Conservation (phyloP, 1,140 invertebrate species). For the Caenorhabditis inopinata region DNA sequence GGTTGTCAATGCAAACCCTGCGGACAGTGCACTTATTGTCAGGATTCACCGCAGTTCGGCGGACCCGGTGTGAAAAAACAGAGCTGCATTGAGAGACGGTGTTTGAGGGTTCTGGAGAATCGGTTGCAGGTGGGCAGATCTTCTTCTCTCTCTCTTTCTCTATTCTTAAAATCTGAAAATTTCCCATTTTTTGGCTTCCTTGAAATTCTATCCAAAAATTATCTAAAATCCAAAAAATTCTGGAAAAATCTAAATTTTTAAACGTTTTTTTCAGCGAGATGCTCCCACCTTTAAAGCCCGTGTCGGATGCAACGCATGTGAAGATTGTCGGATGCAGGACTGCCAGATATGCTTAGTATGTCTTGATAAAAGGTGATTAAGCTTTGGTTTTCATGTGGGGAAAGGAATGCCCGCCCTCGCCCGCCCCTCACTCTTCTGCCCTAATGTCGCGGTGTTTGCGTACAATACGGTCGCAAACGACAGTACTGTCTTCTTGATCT, state of each 20-base stretch:
- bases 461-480: too few relatives aligned
- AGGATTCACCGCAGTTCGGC: slow-evolving; percentile 63
- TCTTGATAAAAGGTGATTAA: slow-evolving; percentile 59
- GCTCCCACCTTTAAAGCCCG: slow-evolving; percentile 65
- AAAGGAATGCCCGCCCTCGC: too few relatives aligned
- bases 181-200: too few relatives aligned
- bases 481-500: too few relatives aligned
- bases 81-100: slow-evolving; percentile 63
- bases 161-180: too few relatives aligned
- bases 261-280: slow-evolving; percentile 55
- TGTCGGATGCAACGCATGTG: slow-evolving; percentile 61
- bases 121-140: slow-evolving; percentile 57
- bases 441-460: too few relatives aligned
- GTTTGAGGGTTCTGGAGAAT: slow-evolving; percentile 63
- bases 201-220: too few relatives aligned
- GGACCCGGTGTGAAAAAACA: slow-evolving; percentile 66
- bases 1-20: slow-evolving; percentile 59
- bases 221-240: too few relatives aligned
- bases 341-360: slow-evolving; percentile 64
- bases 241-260: background rate
- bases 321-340: slow-evolving; percentile 62
- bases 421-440: too few relatives aligned
- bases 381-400: background rate
- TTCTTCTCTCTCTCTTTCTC: background rate
- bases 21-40: slow-evolving; percentile 64